Percentiles rank a stretch among this genome's conserved stretches.
Evolutionary conservation across 2,797 vertebrate genomes (phyloP).

Genomic region (Brotula barbata): DNA sequence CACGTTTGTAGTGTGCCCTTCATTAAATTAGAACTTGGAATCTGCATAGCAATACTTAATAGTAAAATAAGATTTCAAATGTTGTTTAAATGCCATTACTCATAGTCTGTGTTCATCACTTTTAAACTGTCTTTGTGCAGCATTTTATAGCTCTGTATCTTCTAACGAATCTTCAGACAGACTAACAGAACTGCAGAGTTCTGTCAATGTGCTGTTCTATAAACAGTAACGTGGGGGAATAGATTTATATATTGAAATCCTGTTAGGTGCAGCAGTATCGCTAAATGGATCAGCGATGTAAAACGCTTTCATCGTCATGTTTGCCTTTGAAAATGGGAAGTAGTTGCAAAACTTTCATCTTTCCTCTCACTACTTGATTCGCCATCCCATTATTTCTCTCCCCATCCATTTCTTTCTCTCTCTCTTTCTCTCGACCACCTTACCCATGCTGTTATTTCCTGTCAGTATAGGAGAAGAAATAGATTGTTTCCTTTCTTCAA

Average conservation of each 20-base stretch:
- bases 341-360: constrained; percentile 48
- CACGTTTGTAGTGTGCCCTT: no score
- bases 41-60: no score
- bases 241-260: constrained; percentile 50
- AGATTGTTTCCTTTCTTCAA: constrained; percentile 67
- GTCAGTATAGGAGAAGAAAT: constrained; percentile 68
- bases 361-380: constrained; percentile 34
- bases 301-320: constrained; percentile 62
- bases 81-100: no score
- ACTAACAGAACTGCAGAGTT: not conserved
- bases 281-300: constrained; percentile 62
- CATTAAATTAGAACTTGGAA: no score
- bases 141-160: constrained; percentile 17
- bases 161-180: not conserved
- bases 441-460: constrained; percentile 49
- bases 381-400: constrained; percentile 13
- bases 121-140: not conserved
- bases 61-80: no score
- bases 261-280: constrained; percentile 52
- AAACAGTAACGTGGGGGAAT: constrained; percentile 28
- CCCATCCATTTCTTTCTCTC: constrained; percentile 8
- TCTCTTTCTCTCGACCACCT: constrained; percentile 5
- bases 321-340: constrained; percentile 70
- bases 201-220: constrained; percentile 19
- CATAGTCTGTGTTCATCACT: not conserved